Base-by-base conservation (phyloP, 2,113 vertebrate genomes). In the Oryzias melastigma region DNA sequence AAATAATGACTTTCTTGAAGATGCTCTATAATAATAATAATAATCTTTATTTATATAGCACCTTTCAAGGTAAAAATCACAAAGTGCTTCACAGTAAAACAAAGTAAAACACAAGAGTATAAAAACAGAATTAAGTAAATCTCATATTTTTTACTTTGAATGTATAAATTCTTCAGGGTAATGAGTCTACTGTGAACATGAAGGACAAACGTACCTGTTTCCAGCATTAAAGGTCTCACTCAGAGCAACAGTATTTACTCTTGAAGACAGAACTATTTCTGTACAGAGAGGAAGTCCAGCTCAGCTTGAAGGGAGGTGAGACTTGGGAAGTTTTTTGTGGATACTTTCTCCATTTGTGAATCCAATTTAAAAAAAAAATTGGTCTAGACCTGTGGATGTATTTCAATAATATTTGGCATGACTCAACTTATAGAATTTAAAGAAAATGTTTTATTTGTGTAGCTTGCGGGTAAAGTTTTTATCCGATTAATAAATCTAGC, bases 401-500 rank as follows among this genome's bases (percentile, higher is more conserved):
- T 60, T 75, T 51, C 20, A 45, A 35, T 41, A 19, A 69, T 45
- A 52, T 22, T 49, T 52, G 15, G 15, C 58, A 57, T 48, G 19
- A 13, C 35, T 52, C 6, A 68, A 54, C 5, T 18, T 62, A 48
- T 27, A 27, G 22, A 14, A 20, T 35, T 35, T 3, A 12, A 29
- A 27, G 6, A 27, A 27, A 27, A 29, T 62, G 51, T 45, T 52
- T 41, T 45, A 16, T 44, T 20, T 67, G 43, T 14, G 17, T 62
- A 16, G 16, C 43, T 17, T 44, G 14, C 4, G 2, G 43, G 16
- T 17, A 44, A 17, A 44, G 7, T 46, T 75, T 68, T 84, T 92
- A 89, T 90, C 18, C 60, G 71, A 79, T 81, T 70, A 81, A 84
- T 91, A 91, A 95, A 88, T 92, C 85, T 61, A 59, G 86, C 87